Conservation (phyloP, 2,113 vertebrate genomes). For the Ranitomeya variabilis region DNA sequence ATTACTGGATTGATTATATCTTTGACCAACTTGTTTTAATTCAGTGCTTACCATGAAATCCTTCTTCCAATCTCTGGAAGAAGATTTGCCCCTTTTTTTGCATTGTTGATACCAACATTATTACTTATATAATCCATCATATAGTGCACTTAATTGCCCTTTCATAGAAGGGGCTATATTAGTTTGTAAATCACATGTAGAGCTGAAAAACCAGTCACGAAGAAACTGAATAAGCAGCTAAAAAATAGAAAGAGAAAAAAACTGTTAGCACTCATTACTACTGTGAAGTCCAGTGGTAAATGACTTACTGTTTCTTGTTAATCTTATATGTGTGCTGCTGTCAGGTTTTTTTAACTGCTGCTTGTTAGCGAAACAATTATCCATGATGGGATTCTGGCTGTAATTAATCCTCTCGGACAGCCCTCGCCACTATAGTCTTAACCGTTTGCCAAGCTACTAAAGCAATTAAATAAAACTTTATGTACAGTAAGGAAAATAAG, state of each 20-base stretch:
- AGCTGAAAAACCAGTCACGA: neutral
- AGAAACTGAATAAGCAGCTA: neutral
- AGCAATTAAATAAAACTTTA: neutral
- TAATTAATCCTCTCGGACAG: constrained; percentile 35
- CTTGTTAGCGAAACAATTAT: constrained; percentile 45
- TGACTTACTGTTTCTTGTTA: constrained; percentile 21
- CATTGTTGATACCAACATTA: neutral
- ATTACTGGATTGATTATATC: no score
- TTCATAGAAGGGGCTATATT: neutral
- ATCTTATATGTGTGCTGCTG: constrained; percentile 25
- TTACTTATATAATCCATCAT: neutral
- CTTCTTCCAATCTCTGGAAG: neutral
- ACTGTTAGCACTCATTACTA: neutral
- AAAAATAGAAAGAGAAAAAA: neutral
- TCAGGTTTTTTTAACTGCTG: constrained; percentile 21
- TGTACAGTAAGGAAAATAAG: neutral
- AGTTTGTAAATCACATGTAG: neutral
- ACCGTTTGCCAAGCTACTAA: neutral
- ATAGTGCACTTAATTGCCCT: neutral
- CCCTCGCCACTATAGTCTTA: constrained; percentile 20
- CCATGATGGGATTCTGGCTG: constrained; percentile 29
- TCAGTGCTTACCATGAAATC: no score
- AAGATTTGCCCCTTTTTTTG: neutral
- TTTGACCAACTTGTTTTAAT: no score
- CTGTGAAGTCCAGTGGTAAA: neutral